Conservation (phyloP, 1,140 invertebrate genomes). For the Olivierus martensii region DNA sequence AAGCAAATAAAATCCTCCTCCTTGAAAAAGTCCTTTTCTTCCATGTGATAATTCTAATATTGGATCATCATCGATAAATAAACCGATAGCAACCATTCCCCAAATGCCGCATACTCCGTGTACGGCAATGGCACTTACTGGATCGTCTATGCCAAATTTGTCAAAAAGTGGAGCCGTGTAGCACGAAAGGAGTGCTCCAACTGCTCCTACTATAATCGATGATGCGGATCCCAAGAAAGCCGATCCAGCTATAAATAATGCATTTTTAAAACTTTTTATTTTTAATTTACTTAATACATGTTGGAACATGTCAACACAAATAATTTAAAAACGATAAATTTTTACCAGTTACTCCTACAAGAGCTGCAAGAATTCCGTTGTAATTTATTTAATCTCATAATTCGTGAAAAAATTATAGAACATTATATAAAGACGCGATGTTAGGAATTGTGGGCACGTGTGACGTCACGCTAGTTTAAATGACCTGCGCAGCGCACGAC, state of each 20-base stretch:
- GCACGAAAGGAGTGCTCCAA: constrained; percentile 42
- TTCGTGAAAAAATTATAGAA: no score
- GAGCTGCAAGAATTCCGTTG: constrained; percentile 17
- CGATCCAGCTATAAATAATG: constrained; percentile 50
- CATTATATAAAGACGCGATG: no score
- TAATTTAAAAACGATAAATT: no score
- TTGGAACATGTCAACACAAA: no score
- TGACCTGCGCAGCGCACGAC: no score
- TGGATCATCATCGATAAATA: constrained; percentile 39
- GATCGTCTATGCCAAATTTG: constrained; percentile 64
- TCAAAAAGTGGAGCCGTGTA: constrained; percentile 53
- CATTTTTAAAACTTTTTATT: no score
- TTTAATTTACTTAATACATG: no score
- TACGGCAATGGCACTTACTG: constrained; percentile 75
- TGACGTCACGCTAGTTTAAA: no score
- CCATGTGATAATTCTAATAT: constrained; percentile 13
- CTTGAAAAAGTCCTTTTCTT: constrained; percentile 40
- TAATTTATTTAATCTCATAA: no score
- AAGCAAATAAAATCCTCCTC: constrained; percentile 68
- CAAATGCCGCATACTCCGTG: constrained; percentile 45
- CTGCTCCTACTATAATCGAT: constrained; percentile 58
- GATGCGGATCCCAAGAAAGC: constrained; percentile 75
- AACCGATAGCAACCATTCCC: constrained; percentile 72
- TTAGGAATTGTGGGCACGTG: no score
- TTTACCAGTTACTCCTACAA: constrained; percentile 19